Percentiles rank a stretch among this genome's conserved stretches.
These are phyloP conservation scores for Noctua comes DNA, from an alignment of 2,888 invertebrate genomes.

Conservation along the genomic window DNA sequence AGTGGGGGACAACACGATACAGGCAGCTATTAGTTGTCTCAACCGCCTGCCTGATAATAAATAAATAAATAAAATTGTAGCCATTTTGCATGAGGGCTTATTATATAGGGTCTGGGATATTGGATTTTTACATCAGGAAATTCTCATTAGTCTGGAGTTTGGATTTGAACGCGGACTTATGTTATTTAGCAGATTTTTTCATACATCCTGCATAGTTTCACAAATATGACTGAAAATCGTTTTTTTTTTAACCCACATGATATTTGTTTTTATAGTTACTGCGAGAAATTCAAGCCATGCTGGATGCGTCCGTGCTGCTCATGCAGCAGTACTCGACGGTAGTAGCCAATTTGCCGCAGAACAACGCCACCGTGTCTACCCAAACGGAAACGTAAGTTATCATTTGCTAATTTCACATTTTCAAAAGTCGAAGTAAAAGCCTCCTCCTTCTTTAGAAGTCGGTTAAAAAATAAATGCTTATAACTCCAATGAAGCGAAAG, in stretches of 20 bases:
- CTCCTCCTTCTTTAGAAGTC: too few relatives aligned
- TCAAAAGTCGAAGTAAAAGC: neutral
- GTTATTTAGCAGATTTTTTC: neutral
- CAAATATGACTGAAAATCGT: neutral
- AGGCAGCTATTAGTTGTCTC: neutral
- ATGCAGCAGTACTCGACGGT: slow-evolving; percentile 97
- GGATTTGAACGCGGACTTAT: neutral
- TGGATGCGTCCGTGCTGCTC: slow-evolving; percentile 98
- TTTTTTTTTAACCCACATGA: neutral
- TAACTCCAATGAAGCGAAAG: neutral
- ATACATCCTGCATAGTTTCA: neutral
- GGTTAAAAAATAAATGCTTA: neutral
- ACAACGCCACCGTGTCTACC: slow-evolving; percentile 82
- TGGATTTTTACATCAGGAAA: neutral
- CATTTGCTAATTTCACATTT: neutral
- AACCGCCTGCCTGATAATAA: neutral
- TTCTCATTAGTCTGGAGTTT: neutral
- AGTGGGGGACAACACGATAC: neutral
- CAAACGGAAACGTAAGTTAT: slow-evolving; percentile 84
- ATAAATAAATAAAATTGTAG: neutral
- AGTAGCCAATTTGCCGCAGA: slow-evolving; percentile 90
- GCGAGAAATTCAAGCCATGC: slow-evolving; percentile 95
- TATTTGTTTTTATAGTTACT: slow-evolving; percentile 90
- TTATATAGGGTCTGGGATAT: neutral
- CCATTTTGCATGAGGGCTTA: neutral